Evolutionary conservation across 1,140 invertebrate species (phyloP).

Genomic region (Macrotrachela quadricornifera): DNA sequence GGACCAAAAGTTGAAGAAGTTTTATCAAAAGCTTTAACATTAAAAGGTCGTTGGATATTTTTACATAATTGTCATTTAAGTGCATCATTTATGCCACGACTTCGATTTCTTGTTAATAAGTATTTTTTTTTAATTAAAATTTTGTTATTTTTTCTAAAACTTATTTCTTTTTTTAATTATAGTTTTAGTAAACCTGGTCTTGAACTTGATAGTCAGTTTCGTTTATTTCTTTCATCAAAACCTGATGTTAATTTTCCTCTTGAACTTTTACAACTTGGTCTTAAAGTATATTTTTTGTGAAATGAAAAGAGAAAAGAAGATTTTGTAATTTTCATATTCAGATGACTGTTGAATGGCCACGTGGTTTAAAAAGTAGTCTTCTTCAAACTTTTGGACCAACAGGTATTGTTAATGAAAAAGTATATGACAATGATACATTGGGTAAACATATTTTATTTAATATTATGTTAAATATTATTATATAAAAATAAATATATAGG

Average conservation of each 20-base stretch:
- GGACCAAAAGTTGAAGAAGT: conserved; percentile 30
- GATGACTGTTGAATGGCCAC: conserved; percentile 86
- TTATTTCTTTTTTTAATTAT: neutral
- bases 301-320: neutral
- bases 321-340: conserved; percentile 31
- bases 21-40: conserved; percentile 21
- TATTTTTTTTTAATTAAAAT: neutral
- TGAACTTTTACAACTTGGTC: conserved; percentile 23
- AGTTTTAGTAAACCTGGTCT: conserved; percentile 18
- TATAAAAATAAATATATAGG: too few relatives aligned
- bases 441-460: too few relatives aligned
- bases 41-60: conserved; percentile 39
- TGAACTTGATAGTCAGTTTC: conserved; percentile 24
- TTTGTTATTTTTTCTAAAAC: neutral
- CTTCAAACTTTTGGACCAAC: neutral
- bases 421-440: too few relatives aligned
- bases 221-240: conserved; percentile 27
- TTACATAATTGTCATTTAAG: conserved; percentile 71
- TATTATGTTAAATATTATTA: too few relatives aligned
- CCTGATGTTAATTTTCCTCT: conserved; percentile 25
- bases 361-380: conserved; percentile 53
- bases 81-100: conserved; percentile 29
- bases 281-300: conserved; percentile 17
- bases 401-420: too few relatives aligned
- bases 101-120: conserved; percentile 25